phyloP scores from a whole-genome alignment of 2,113 vertebrate genomes.

The Cheirogaleus medius region DNA sequence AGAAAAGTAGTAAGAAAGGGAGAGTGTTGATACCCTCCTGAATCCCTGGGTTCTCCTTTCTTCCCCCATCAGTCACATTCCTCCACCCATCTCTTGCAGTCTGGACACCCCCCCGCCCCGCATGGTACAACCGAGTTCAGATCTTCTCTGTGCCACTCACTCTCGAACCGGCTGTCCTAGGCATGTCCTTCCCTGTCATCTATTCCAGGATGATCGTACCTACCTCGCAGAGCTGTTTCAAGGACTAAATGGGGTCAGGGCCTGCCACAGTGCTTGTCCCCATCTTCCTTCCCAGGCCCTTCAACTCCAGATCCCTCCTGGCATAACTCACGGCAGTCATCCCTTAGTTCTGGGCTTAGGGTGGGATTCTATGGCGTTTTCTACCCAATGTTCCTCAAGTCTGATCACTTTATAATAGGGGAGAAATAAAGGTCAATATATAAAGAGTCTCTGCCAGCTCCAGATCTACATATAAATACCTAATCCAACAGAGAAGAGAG shows the following conservation, averaged over 20 bases:
- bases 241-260: background rate
- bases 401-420: background rate
- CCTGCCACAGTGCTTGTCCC: no score
- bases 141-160: background rate
- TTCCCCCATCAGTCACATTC: background rate
- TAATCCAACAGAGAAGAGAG: background rate
- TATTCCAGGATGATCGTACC: no score
- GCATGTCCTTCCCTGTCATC: no score
- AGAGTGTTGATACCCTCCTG: background rate
- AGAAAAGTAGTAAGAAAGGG: background rate
- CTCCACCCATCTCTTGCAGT: background rate
- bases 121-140: background rate
- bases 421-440: background rate
- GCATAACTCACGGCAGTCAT: background rate
- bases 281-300: background rate
- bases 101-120: fast-evolving
- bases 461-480: background rate
- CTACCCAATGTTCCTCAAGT: background rate
- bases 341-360: background rate
- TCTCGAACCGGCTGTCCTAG: background rate
- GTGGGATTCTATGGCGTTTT: background rate
- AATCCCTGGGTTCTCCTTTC: background rate
- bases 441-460: no score
- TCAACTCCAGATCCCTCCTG: background rate
- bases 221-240: background rate